Percentiles rank a stretch among this genome's conserved stretches.
Conservation (phyloP, 2,888 invertebrate species). For the Drosophila hamatofila region DNA sequence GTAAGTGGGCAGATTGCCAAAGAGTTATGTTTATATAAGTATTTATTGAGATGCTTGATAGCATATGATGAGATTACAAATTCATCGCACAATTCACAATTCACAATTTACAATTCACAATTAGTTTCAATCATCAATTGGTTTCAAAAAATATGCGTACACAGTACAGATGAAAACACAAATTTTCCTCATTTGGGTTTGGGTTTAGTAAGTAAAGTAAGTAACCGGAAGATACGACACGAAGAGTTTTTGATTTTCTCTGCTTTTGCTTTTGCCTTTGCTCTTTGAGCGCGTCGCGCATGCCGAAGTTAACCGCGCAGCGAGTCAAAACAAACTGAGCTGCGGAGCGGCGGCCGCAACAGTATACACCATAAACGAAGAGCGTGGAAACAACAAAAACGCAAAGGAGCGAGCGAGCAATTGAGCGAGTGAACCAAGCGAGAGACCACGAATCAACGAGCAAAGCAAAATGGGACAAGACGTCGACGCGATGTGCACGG, state of each 20-base stretch:
- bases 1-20: conserved; percentile 36
- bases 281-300: conserved; percentile 40
- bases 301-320: conserved; percentile 64
- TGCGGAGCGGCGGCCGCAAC: conserved; percentile 18
- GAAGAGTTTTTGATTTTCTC: conserved; percentile 11
- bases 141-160: conserved; percentile 21
- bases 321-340: conserved; percentile 68
- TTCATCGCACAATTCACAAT: conserved; percentile 25
- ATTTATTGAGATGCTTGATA: conserved; percentile 48
- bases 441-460: conserved; percentile 7
- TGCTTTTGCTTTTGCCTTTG: conserved; percentile 4
- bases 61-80: conserved; percentile 26
- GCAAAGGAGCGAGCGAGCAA: conserved; percentile 37
- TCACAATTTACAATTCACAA: conserved; percentile 25
- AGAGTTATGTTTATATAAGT: conserved; percentile 37
- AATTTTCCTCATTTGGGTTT: conserved; percentile 25
- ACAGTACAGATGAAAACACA: conserved; percentile 24
- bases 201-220: conserved; percentile 13
- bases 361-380: conserved; percentile 38
- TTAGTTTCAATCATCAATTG: conserved; percentile 6
- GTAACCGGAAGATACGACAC: conserved; percentile 42
- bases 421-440: conserved; percentile 8
- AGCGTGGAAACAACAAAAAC: conserved; percentile 62
- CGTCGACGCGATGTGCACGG: conserved; percentile 66
- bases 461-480: conserved; percentile 25